phyloP scores from a whole-genome alignment of 1,140 invertebrate genomes.

The Sinonovacula constricta region DNA sequence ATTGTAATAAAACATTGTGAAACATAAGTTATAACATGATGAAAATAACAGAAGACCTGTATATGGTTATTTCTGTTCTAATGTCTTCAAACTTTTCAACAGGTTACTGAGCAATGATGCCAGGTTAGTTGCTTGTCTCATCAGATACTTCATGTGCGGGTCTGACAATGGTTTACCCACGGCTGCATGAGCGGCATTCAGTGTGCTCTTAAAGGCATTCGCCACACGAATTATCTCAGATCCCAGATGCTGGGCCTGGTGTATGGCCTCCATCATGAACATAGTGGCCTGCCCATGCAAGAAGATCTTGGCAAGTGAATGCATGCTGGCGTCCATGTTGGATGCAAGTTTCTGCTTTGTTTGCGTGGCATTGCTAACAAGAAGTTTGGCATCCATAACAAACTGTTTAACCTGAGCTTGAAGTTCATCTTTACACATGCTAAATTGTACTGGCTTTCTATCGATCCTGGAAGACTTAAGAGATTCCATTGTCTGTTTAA shows the following conservation, averaged over 20 bases:
- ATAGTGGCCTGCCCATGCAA: constrained; percentile 79
- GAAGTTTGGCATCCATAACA: constrained; percentile 89
- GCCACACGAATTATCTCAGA: constrained; percentile 89
- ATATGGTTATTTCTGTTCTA: constrained; percentile 76
- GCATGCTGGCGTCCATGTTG: constrained; percentile 75
- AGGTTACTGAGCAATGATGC: constrained; percentile 89
- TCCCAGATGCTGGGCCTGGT: constrained; percentile 89
- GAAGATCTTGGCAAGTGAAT: constrained; percentile 72
- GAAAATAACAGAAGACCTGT: too few species aligned
- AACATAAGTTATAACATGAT: too few species aligned
- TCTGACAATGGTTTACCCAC: constrained; percentile 76
- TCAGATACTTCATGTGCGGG: constrained; percentile 80
- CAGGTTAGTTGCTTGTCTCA: constrained; percentile 87
- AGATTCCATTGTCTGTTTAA: constrained; percentile 70
- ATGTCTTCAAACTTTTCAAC: constrained; percentile 88
- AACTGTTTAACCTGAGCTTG: constrained; percentile 88
- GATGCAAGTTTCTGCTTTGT: constrained; percentile 81
- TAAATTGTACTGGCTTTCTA: constrained; percentile 64
- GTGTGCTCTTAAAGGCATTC: constrained; percentile 84
- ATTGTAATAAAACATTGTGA: too few species aligned
- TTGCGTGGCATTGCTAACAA: constrained; percentile 88
- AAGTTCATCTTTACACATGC: constrained; percentile 85
- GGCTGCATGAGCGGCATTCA: constrained; percentile 78
- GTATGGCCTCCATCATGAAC: constrained; percentile 84
- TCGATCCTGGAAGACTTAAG: constrained; percentile 64